Evolutionary conservation across 92 coral and sea anemone species (phyloP).

Genomic region (Plumapathes pennacea): DNA sequence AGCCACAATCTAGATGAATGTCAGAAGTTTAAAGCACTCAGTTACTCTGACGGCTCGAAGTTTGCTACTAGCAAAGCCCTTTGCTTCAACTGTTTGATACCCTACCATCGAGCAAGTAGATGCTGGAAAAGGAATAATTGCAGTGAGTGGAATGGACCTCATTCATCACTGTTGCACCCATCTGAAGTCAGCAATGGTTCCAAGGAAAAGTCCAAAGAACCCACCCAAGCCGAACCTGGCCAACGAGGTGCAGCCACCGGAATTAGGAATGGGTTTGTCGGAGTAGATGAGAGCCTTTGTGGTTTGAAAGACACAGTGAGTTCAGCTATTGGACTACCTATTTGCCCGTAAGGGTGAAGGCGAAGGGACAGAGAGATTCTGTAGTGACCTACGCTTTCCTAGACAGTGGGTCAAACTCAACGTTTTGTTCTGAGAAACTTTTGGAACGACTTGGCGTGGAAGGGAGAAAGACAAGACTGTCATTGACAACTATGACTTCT

Average conservation of each 20-base stretch:
- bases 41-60: not conserved
- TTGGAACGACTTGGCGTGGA: not conserved
- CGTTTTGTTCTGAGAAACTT: slow-evolving; percentile 24
- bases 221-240: not conserved
- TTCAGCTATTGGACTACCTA: slow-evolving; percentile 5
- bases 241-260: not conserved
- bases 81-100: slow-evolving; percentile 1
- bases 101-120: not conserved
- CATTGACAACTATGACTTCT: slow-evolving; percentile 20
- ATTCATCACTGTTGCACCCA: not conserved
- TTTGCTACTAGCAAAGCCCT: slow-evolving; percentile 2
- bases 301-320: slow-evolving; percentile 16
- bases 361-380: not conserved
- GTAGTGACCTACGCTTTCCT: slow-evolving; percentile 23
- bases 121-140: not conserved
- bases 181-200: not conserved
- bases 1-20: not conserved
- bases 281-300: slow-evolving; percentile 9
- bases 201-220: too few relatives aligned
- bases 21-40: not conserved
- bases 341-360: slow-evolving; percentile 19
- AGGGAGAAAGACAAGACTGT: slow-evolving; percentile 2
- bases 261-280: slow-evolving; percentile 1
- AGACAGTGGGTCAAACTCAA: slow-evolving; percentile 28
- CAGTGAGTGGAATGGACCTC: not conserved